Evolutionary conservation across 92 coral and sea anemone species (phyloP).

Genomic region (Heteractis magnifica): DNA sequence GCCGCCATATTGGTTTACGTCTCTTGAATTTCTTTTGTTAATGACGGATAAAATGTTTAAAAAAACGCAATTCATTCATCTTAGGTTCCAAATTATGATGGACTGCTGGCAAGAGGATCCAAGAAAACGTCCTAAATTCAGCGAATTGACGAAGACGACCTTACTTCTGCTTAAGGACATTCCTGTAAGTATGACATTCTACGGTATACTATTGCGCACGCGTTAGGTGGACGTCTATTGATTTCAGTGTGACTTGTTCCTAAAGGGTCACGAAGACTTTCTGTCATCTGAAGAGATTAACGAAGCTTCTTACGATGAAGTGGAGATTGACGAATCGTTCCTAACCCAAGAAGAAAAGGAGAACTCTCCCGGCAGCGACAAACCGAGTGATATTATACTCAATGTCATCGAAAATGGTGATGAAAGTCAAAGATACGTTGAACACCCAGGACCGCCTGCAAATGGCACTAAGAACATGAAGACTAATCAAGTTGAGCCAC

Average conservation of each 20-base stretch:
- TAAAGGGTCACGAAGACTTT: not conserved
- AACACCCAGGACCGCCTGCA: not conserved
- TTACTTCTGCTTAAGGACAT: not conserved
- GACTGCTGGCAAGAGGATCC: conserved; percentile 7
- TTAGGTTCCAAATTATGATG: not conserved
- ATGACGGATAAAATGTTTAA: not conserved
- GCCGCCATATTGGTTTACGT: too few species aligned
- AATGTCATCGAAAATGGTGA: not conserved
- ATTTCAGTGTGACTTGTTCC: not conserved
- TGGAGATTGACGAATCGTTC: conserved; percentile 5
- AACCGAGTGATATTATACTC: not conserved
- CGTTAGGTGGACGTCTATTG: not conserved
- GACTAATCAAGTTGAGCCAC: not conserved
- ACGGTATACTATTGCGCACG: not conserved
- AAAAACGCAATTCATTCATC: not conserved
- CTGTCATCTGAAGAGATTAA: conserved; percentile 30
- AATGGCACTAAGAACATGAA: not conserved
- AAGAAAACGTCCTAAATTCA: not conserved
- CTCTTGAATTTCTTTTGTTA: too few species aligned
- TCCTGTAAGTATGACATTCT: not conserved
- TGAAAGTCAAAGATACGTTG: conserved; percentile 4
- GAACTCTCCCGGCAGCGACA: not conserved
- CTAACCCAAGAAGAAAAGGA: not conserved
- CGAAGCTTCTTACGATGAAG: conserved; percentile 38
- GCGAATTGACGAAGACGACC: not conserved